Conservation (phyloP, 2,888 invertebrate genomes). For the Cryptocephalus moraei region DNA sequence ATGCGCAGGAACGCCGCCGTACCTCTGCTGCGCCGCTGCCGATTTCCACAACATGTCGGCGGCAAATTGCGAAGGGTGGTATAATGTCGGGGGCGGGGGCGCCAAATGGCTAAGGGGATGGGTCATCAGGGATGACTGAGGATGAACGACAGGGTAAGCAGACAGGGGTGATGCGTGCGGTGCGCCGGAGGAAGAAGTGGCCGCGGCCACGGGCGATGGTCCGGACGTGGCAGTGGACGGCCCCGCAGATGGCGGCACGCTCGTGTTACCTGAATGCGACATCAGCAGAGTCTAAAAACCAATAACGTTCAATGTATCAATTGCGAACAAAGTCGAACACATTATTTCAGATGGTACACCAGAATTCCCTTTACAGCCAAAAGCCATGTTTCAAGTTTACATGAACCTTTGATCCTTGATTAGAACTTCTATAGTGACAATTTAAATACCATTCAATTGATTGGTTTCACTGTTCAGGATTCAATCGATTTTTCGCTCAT, state of each 20-base stretch:
- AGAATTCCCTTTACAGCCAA: no score
- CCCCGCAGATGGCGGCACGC: conserved; percentile 22
- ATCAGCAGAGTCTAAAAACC: conserved; percentile 47
- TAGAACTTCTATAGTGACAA: no score
- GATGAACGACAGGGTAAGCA: conserved; percentile 22
- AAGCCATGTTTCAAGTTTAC: no score
- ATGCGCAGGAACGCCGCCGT: conserved; percentile 12
- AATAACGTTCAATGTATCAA: no score
- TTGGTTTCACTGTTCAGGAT: no score
- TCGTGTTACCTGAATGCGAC: conserved; percentile 41
- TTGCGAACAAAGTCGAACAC: no score
- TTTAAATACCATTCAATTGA: no score
- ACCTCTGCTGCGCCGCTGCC: conserved; percentile 11
- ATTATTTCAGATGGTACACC: no score
- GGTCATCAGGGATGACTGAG: conserved; percentile 35
- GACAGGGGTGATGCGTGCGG: conserved; percentile 24
- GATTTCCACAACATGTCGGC: conserved; percentile 49
- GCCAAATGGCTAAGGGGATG: conserved; percentile 30
- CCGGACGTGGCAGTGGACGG: conserved; percentile 24
- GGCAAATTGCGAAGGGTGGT: conserved; percentile 33
- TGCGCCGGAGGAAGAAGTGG: conserved; percentile 18
- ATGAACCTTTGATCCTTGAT: no score
- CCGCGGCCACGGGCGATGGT: conserved; percentile 6
- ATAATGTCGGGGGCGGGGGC: conserved; percentile 22
- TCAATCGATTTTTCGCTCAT: no score